phyloP scores from a whole-genome alignment of 2,888 invertebrate species.

The Liodrosophila aerea region DNA sequence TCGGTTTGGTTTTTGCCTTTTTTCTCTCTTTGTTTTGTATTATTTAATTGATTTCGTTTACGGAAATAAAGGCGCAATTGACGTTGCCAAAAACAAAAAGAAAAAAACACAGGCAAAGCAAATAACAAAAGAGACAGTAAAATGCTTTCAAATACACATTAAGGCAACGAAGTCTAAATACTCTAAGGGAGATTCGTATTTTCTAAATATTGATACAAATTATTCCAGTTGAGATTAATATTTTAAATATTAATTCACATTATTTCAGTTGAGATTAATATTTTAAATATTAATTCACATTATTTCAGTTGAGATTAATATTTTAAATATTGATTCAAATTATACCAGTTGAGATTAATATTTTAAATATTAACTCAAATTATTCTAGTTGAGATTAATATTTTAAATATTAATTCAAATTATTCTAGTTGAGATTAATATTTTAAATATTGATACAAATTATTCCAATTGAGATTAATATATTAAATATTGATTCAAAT shows the following conservation, averaged over 20 bases:
- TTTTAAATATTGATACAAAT: too few relatives aligned
- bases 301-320: too few relatives aligned
- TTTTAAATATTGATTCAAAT: too few relatives aligned
- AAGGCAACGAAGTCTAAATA: not conserved
- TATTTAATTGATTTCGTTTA: constrained; percentile 73
- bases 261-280: not conserved
- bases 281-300: not conserved
- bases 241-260: too few relatives aligned
- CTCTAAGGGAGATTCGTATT: not conserved
- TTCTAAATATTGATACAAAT: not conserved
- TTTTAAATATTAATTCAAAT: too few relatives aligned
- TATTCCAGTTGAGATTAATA: too few relatives aligned
- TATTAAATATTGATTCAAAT: too few relatives aligned
- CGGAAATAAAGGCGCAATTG: constrained; percentile 66
- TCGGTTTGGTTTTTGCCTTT: constrained; percentile 26
- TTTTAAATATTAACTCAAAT: not conserved
- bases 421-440: too few relatives aligned
- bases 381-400: too few relatives aligned
- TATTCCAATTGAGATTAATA: too few relatives aligned
- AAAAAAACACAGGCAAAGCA: not conserved
- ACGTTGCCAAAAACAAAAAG: constrained; percentile 46
- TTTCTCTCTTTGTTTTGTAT: constrained; percentile 38
- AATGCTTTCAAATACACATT: constrained; percentile 10
- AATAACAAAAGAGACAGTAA: too few relatives aligned
- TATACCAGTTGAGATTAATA: not conserved